Base-by-base conservation (phyloP, 2,888 invertebrate species). In the Pheosia gnoma region DNA sequence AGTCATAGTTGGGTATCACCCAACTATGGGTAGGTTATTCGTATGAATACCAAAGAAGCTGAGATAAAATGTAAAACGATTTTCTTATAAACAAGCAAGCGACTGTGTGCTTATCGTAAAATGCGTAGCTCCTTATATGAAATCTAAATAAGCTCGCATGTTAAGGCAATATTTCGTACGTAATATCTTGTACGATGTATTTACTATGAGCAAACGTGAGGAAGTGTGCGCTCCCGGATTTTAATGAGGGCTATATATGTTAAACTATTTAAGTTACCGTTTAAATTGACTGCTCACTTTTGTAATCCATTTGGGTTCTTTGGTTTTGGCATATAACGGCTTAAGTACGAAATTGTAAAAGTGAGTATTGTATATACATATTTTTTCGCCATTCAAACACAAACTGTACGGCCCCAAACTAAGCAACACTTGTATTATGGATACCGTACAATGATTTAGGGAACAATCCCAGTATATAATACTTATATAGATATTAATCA, bases 91-190 rank as follows among this genome's bases (percentile, higher is more conserved):
- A 51, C 51, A 25, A 8, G 8, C 9, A 25, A 51, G 51, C 25
- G 51, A 25, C 13, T 10, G 47, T 3, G 47, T 25, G 51, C 25
- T 51, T 51, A 51, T 51, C 51, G 25, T 51, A 25, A 51, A 51
- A 25, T 51, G 51, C 51, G 51, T 25, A 47, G 11, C 47, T 11
- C 11, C 47, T 43, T 43, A 43, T 43, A 49, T 51, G 51, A 51
- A 51, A 51, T 51, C 25, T 51, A 51, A 51, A 51, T 13, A 51
- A 51, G 51, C 51, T 51, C 51, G 13, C 51, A 47, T 47, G 51
- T 25, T 4, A 11, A 47, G 47, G 4, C 47, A 47, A 47, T 47
- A 47, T 47, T 47, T 36, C 39, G 59, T 36, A 38, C 43, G 43
- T 53, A n/a, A 47, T n/a, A 45, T 47, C 47, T 47, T n/a, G 47